These are phyloP conservation scores for Drosophila quadrilineata DNA, from an alignment of 1,140 invertebrate species.

Conservation along the genomic window DNA sequence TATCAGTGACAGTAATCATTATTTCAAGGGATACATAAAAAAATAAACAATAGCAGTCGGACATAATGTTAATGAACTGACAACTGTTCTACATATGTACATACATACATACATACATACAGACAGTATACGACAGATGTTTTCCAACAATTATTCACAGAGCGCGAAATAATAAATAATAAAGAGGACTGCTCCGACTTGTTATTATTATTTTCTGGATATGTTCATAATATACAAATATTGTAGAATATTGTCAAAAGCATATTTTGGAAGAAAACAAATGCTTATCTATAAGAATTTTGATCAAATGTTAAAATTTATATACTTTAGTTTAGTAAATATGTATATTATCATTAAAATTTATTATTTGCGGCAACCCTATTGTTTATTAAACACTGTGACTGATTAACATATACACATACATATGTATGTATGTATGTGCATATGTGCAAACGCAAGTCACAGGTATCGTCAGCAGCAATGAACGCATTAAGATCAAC, in stretches of 20 bases:
- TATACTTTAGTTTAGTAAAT: not conserved
- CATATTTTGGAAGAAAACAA: not conserved
- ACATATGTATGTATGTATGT: not conserved
- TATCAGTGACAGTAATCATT: constrained; percentile 26
- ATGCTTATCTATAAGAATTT: not conserved
- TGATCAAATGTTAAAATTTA: not conserved
- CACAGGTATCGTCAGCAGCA: too few species aligned
- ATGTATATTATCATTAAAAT: not conserved
- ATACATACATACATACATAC: too few species aligned
- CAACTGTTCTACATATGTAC: not conserved
- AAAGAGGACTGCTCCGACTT: too few species aligned
- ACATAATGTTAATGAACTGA: constrained; percentile 38
- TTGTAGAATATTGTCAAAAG: constrained; percentile 1
- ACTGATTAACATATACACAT: not conserved
- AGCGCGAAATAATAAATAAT: too few species aligned
- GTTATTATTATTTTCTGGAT: too few species aligned
- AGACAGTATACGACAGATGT: not conserved
- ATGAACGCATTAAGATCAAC: not conserved
- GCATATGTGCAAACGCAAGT: too few species aligned
- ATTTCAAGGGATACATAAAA: constrained; percentile 10
- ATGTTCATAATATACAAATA: too few species aligned
- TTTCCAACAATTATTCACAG: not conserved
- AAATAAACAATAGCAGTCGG: constrained; percentile 2
- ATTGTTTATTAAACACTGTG: too few species aligned
- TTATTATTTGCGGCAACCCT: too few species aligned